Evolutionary conservation across 1,140 invertebrate genomes (phyloP).

Genomic region (Drosophila nikananu): DNA sequence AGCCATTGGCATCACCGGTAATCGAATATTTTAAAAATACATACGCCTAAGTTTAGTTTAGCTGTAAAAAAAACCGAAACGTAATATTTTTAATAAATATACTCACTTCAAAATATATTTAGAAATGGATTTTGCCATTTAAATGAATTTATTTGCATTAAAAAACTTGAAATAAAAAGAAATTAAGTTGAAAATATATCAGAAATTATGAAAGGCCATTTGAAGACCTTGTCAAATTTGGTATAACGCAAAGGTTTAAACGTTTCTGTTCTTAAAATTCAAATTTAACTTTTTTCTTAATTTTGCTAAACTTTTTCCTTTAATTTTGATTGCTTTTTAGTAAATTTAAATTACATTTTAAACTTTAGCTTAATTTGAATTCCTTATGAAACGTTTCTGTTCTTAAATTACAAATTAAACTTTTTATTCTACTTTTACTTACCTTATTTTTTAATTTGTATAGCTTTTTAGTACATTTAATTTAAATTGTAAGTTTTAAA

Average conservation of each 20-base stretch:
- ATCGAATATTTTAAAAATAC: conserved; percentile 51
- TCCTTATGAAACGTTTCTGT: no score
- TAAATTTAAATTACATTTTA: background rate
- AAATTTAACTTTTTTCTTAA: no score
- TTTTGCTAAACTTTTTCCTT: background rate
- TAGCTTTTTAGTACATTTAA: no score
- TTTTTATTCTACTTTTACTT: no score
- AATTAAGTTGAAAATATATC: no score
- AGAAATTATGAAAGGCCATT: no score
- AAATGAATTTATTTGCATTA: no score
- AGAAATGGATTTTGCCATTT: background rate
- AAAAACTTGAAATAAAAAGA: no score
- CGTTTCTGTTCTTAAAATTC: no score
- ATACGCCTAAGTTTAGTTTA: conserved; percentile 27
- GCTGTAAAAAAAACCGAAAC: conserved; percentile 40
- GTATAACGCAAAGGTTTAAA: no score
- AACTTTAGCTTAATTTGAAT: background rate
- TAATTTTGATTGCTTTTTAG: background rate
- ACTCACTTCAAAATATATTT: conserved; percentile 1
- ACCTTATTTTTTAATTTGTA: background rate
- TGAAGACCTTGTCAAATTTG: no score
- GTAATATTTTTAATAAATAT: conserved; percentile 73
- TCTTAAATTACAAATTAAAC: background rate
- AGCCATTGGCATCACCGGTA: conserved; percentile 19
- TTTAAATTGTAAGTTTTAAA: background rate